Conservation (phyloP, 2,888 invertebrate genomes). For the Thecophora atra region DNA sequence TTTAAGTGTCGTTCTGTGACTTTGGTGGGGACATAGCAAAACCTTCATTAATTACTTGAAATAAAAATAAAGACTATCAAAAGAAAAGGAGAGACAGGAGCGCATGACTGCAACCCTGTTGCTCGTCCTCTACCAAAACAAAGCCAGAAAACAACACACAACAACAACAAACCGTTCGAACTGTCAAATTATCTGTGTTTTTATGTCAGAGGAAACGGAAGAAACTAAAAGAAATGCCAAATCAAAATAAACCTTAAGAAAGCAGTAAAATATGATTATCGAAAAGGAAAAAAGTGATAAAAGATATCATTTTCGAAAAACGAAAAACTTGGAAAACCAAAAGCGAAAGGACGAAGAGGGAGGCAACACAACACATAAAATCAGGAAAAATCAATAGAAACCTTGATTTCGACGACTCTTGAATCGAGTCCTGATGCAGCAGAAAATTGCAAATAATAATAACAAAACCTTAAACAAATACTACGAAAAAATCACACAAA, state of each 20-base stretch:
- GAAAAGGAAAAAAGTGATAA: not conserved
- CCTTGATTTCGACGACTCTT: not conserved
- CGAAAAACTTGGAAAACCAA: not conserved
- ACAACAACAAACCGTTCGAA: not conserved
- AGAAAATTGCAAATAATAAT: too few species aligned
- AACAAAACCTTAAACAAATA: too few species aligned
- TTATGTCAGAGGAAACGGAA: not conserved
- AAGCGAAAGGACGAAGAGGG: not conserved
- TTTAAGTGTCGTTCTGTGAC: too few species aligned
- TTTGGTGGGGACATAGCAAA: too few species aligned
- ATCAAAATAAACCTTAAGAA: not conserved
- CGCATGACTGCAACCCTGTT: not conserved
- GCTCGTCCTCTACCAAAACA: not conserved
- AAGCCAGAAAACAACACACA: not conserved
- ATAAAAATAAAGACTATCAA: too few species aligned
- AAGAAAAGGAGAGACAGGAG: too few species aligned
- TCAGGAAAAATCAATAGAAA: slow-evolving; percentile 29
- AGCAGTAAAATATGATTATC: not conserved
- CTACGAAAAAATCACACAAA: too few species aligned
- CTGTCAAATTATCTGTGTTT: not conserved
- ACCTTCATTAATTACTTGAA: too few species aligned
- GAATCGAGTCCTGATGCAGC: too few species aligned
- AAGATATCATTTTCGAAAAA: not conserved
- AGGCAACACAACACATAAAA: not conserved
- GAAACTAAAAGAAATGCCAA: not conserved